These are phyloP conservation scores for Mizuhopecten yessoensis DNA, from an alignment of 1,140 invertebrate genomes.

Conservation along the genomic window DNA sequence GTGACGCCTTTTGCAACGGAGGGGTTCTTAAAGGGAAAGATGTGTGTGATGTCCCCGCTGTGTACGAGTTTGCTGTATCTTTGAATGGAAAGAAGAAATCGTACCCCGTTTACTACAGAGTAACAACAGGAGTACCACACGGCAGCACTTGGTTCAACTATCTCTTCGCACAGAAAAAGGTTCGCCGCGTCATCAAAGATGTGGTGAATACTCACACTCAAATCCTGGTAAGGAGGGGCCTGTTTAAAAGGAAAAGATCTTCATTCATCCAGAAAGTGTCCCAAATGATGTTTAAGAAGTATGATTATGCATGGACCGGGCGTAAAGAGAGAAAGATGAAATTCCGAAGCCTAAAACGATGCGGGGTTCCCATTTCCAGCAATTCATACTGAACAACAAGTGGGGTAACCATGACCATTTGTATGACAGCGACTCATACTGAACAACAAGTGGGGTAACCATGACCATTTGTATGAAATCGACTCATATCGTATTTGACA, in stretches of 20 bases:
- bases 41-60: conserved; percentile 24
- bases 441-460: neutral
- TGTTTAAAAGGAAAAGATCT: neutral
- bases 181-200: conserved; percentile 1
- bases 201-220: neutral
- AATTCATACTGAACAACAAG: neutral
- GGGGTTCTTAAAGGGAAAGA: conserved; percentile 48
- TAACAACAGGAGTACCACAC: neutral
- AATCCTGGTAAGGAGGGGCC: neutral
- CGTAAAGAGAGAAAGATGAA: neutral
- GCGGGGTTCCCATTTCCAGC: neutral
- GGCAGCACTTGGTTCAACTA: conserved; percentile 41
- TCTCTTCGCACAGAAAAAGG: conserved; percentile 45
- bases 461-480: too few relatives aligned
- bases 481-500: too few relatives aligned
- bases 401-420: neutral
- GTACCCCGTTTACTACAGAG: conserved; percentile 50
- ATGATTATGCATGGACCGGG: neutral
- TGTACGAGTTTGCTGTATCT: conserved; percentile 66
- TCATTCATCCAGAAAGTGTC: neutral
- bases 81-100: conserved; percentile 43
- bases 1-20: conserved; percentile 46
- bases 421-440: neutral
- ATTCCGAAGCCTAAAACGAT: neutral
- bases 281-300: neutral